These are phyloP conservation scores for Chaitophorus viminalis DNA, from an alignment of 2,888 invertebrate species.

Conservation along the genomic window DNA sequence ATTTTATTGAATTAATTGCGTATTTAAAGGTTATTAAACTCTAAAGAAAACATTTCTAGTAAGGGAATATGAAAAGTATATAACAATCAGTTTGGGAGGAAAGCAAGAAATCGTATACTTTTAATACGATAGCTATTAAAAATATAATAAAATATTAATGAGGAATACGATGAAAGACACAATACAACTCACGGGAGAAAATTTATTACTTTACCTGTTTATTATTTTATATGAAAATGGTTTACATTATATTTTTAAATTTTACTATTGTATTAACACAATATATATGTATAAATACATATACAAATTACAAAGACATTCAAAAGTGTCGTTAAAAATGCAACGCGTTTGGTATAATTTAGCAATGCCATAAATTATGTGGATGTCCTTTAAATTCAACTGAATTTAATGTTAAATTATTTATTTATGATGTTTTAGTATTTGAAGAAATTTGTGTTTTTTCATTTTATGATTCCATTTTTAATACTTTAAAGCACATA, in stretches of 20 bases:
- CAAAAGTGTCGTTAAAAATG: no score
- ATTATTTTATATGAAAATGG: not conserved
- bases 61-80: not conserved
- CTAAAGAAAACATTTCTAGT: not conserved
- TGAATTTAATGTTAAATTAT: conserved; percentile 32
- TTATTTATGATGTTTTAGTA: conserved; percentile 22
- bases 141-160: not conserved
- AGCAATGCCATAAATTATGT: not conserved
- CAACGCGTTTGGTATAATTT: conserved; percentile 17
- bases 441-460: not conserved
- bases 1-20: not conserved
- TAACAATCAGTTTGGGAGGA: not conserved
- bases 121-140: not conserved
- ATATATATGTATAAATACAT: no score
- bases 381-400: conserved; percentile 19
- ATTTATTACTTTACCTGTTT: not conserved
- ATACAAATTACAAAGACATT: no score
- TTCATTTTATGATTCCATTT: not conserved
- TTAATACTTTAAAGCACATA: not conserved
- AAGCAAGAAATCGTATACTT: not conserved
- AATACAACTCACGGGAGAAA: not conserved
- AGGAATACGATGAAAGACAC: not conserved
- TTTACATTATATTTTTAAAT: not conserved
- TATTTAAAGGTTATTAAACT: not conserved
- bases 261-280: not conserved